phyloP scores from a whole-genome alignment of 2,888 invertebrate genomes.

The Drosophila quinaria region DNA sequence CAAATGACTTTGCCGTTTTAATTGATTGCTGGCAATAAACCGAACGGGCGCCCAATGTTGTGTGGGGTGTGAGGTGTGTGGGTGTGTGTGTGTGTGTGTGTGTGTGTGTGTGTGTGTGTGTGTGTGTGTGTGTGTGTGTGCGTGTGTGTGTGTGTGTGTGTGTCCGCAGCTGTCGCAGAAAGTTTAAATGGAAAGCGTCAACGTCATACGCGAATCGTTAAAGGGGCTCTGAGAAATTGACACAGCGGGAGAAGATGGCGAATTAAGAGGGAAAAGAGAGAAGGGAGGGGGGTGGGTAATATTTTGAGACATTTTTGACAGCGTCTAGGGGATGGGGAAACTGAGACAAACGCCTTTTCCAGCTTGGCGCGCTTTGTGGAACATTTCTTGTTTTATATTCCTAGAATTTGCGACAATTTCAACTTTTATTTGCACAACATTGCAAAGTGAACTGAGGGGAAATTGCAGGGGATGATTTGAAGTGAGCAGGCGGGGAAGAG shows the following conservation, averaged over 20 bases:
- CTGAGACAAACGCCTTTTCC: constrained; percentile 40
- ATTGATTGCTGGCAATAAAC: constrained; percentile 80
- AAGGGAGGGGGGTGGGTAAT: neutral
- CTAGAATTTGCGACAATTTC: constrained; percentile 78
- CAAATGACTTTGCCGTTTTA: constrained; percentile 81
- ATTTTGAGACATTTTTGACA: constrained; percentile 23
- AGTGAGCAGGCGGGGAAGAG: neutral
- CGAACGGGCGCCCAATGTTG: constrained; percentile 70
- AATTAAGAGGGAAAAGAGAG: neutral
- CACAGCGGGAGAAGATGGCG: neutral
- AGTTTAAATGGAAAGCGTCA: constrained; percentile 76
- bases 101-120: constrained; percentile 25
- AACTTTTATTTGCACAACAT: constrained; percentile 73
- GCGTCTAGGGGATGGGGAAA: neutral
- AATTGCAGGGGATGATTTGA: neutral
- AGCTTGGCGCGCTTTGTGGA: constrained; percentile 53
- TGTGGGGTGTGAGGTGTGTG: constrained; percentile 3
- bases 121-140: constrained; percentile 11
- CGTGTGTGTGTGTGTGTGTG: constrained; percentile 21
- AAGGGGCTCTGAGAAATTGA: neutral
- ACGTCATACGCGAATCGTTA: constrained; percentile 62
- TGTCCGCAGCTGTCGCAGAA: constrained; percentile 67
- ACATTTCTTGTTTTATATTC: constrained; percentile 67
- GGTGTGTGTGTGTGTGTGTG: constrained; percentile 21
- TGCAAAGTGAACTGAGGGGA: neutral